These are phyloP conservation scores for Arizona elegans DNA, from an alignment of 2,113 vertebrate species.

Conservation along the genomic window DNA sequence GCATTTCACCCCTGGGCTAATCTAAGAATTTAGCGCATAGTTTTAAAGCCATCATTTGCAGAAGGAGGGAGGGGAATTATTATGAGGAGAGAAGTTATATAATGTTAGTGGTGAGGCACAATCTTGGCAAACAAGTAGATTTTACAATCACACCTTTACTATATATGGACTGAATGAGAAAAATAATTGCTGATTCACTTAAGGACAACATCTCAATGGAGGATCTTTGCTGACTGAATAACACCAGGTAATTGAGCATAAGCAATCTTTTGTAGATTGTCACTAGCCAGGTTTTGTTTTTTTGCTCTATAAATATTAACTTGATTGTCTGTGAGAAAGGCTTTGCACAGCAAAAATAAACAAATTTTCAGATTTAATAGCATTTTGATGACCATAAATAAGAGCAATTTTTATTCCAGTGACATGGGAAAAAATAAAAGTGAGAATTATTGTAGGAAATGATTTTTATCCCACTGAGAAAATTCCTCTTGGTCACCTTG, in stretches of 20 bases:
- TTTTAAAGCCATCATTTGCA: not conserved
- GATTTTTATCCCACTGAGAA: conserved; percentile 8
- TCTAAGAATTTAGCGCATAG: not conserved
- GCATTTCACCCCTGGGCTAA: too few species aligned
- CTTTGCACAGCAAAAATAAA: not conserved
- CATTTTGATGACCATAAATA: not conserved
- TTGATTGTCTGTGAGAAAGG: conserved; percentile 13
- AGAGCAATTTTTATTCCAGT: conserved; percentile 23
- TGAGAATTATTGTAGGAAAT: not conserved
- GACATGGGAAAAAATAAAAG: conserved; percentile 34
- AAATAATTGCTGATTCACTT: not conserved
- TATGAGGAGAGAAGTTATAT: not conserved
- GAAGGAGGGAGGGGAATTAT: not conserved
- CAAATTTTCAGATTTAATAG: not conserved
- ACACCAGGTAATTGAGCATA: not conserved
- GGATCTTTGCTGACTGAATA: not conserved
- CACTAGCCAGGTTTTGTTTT: not conserved
- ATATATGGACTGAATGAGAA: not conserved
- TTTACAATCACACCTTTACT: not conserved
- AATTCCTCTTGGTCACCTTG: conserved; percentile 5
- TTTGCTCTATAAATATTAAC: not conserved
- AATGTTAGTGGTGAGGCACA: not conserved
- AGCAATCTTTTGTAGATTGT: not conserved
- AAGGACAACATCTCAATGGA: not conserved
- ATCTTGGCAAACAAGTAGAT: not conserved